Evolutionary conservation across 2,888 invertebrate genomes (phyloP).

Genomic region (Drosophila suboccidentalis): DNA sequence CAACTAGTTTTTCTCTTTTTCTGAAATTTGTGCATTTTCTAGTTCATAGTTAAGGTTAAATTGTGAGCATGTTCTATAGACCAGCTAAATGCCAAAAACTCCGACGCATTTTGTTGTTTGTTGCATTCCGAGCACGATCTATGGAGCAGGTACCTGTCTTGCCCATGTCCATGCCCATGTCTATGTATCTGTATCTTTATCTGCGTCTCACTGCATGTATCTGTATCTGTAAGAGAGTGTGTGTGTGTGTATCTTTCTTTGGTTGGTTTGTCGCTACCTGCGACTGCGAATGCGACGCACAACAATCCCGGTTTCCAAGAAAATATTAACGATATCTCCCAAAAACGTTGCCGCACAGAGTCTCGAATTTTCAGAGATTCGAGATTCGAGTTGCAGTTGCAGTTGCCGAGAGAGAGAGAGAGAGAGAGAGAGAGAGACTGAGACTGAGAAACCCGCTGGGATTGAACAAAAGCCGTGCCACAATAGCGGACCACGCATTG

Average conservation of each 20-base stretch:
- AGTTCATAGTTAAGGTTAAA: slow-evolving; percentile 23
- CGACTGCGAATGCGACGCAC: slow-evolving; percentile 45
- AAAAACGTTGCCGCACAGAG: slow-evolving; percentile 77
- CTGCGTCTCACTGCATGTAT: slow-evolving; percentile 19
- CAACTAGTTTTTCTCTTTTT: background rate
- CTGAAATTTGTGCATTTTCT: slow-evolving; percentile 13
- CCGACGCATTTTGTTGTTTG: slow-evolving; percentile 62
- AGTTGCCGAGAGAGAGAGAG: background rate
- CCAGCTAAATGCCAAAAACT: slow-evolving; percentile 71
- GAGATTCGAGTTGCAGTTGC: slow-evolving; percentile 40
- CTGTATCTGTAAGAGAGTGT: slow-evolving; percentile 24
- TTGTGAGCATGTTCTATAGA: slow-evolving; percentile 52
- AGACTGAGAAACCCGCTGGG: slow-evolving; percentile 60
- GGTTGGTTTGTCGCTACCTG: slow-evolving; percentile 63
- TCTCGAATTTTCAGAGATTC: slow-evolving; percentile 30
- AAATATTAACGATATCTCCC: slow-evolving; percentile 81
- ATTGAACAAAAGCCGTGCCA: slow-evolving; percentile 75
- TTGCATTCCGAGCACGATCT: slow-evolving; percentile 64
- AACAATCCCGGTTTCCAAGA: slow-evolving; percentile 81
- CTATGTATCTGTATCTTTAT: slow-evolving; percentile 42
- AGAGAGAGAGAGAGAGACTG: slow-evolving; percentile 15
- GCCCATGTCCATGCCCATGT: slow-evolving; percentile 20
- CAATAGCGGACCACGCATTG: slow-evolving; percentile 76
- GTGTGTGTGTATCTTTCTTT: slow-evolving; percentile 50
- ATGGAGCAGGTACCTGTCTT: slow-evolving; percentile 78